Conservation (phyloP, 64 coral and sea anemone species). For the Stichodactyla helianthus region DNA sequence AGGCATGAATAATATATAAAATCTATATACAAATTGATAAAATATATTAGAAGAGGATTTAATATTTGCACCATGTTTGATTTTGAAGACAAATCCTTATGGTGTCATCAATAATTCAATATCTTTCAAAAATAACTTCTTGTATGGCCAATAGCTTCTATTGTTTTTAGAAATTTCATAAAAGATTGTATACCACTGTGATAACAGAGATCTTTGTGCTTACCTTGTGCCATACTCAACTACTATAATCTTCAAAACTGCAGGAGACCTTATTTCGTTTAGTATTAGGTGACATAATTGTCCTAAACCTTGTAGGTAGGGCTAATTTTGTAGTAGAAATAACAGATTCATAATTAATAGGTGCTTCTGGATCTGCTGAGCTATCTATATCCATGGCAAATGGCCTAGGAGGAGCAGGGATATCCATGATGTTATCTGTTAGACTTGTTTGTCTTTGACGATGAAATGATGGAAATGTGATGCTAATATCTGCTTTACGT, state of each 20-base stretch:
- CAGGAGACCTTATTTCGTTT: slow-evolving; percentile 17
- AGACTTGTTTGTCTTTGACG: background rate
- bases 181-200: background rate
- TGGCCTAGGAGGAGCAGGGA: background rate
- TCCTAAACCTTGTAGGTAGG: background rate
- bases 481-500: background rate
- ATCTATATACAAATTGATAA: background rate
- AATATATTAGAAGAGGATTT: background rate
- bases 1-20: background rate
- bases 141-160: too few relatives aligned
- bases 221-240: background rate
- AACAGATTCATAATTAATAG: background rate
- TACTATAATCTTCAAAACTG: background rate
- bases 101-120: background rate
- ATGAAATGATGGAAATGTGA: background rate
- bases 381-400: background rate
- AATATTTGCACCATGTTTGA: background rate
- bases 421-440: background rate
- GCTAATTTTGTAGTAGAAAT: background rate
- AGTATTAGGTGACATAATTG: background rate
- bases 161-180: too few relatives aligned
- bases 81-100: too few relatives aligned
- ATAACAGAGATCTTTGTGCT: background rate
- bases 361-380: background rate
- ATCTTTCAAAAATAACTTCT: too few relatives aligned